Conservation (phyloP, 2,888 invertebrate genomes). For the Deroplatys truncata region DNA sequence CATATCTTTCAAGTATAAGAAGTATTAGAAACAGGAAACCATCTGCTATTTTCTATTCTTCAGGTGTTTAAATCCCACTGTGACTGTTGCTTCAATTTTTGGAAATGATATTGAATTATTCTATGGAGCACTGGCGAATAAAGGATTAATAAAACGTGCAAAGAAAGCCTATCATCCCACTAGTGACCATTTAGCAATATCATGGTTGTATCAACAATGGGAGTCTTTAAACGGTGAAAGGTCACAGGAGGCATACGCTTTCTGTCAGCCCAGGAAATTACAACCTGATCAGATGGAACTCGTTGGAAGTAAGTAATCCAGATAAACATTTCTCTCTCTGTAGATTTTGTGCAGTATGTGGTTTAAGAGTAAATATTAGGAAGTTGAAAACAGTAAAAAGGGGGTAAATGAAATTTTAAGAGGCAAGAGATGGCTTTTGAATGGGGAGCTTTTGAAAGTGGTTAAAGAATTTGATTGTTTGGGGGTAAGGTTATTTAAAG, state of each 20-base stretch:
- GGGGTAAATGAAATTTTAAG: too few species aligned
- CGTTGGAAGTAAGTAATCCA: constrained; percentile 48
- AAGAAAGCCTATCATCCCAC: constrained; percentile 51
- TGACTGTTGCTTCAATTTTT: constrained; percentile 48
- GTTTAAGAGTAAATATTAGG: too few species aligned
- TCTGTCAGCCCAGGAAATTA: constrained; percentile 47
- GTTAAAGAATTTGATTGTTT: too few species aligned
- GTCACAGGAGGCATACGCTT: constrained; percentile 40
- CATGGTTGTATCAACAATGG: constrained; percentile 54
- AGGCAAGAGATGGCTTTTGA: too few species aligned
- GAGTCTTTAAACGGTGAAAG: constrained; percentile 40
- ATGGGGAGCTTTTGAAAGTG: too few species aligned
- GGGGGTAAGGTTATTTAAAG: too few species aligned
- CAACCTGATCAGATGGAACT: constrained; percentile 50
- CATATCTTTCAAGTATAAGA: too few species aligned
- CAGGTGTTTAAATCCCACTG: constrained; percentile 51
- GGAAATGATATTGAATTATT: constrained; percentile 54
- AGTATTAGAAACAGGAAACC: too few species aligned
- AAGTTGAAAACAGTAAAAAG: too few species aligned
- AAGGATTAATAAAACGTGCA: constrained; percentile 49
- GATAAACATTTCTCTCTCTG: background rate
- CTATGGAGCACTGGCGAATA: constrained; percentile 46
- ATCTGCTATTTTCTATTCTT: constrained; percentile 5
- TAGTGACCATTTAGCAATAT: constrained; percentile 61
- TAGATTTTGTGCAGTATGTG: too few species aligned